These are phyloP conservation scores for Drosophila affinis DNA, from an alignment of 2,888 invertebrate genomes.

Conservation along the genomic window DNA sequence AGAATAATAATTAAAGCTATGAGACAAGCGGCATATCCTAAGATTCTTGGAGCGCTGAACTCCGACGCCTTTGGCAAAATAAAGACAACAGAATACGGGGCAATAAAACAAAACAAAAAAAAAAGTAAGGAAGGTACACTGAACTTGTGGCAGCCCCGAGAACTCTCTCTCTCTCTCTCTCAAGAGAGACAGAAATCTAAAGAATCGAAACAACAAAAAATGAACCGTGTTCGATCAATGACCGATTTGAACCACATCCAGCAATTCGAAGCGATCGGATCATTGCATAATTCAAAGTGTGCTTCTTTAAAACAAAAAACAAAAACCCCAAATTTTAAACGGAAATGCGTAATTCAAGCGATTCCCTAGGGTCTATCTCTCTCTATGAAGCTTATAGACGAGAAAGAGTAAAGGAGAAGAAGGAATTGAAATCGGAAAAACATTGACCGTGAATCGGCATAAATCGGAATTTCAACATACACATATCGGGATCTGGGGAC, in stretches of 20 bases:
- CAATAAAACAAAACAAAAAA: slow-evolving; percentile 6
- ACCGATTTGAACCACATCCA: slow-evolving; percentile 9
- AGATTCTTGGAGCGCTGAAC: slow-evolving; percentile 38
- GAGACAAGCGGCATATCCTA: slow-evolving; percentile 22
- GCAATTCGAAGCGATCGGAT: slow-evolving; percentile 7
- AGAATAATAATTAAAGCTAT: slow-evolving; percentile 7
- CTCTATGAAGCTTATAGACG: slow-evolving; percentile 2
- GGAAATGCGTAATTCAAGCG: slow-evolving; percentile 57
- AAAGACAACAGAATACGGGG: slow-evolving; percentile 11
- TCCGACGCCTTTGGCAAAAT: slow-evolving; percentile 8
- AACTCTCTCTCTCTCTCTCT: slow-evolving; percentile 10
- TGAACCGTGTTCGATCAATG: slow-evolving; percentile 18
- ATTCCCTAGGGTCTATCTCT: background rate
- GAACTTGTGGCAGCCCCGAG: slow-evolving; percentile 23
- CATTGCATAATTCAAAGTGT: slow-evolving; percentile 64
- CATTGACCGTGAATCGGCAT: slow-evolving; percentile 69
- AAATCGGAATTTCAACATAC: slow-evolving; percentile 39
- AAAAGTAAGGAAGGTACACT: slow-evolving; percentile 27
- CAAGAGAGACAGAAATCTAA: slow-evolving; percentile 12
- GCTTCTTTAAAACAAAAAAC: slow-evolving; percentile 9
- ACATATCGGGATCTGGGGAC: slow-evolving; percentile 1
- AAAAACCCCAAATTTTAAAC: slow-evolving; percentile 26
- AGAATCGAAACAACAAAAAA: slow-evolving; percentile 4
- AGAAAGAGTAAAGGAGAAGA: slow-evolving; percentile 7
- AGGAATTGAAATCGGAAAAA: slow-evolving; percentile 39